These are phyloP conservation scores for Rhodeus uyekii DNA, from an alignment of 2,797 vertebrate species.

Conservation along the genomic window DNA sequence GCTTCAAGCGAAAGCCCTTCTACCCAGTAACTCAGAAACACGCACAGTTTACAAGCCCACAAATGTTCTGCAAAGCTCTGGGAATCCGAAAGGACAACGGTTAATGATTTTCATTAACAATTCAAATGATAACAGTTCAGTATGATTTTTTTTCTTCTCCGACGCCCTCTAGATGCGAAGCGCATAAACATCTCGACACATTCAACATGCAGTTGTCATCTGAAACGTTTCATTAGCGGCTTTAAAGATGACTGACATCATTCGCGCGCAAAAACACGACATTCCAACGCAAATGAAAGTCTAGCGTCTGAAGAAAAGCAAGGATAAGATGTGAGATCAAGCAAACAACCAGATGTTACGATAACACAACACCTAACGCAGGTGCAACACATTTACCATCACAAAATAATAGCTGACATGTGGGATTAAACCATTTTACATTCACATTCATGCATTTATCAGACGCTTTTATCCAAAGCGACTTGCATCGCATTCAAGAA, in stretches of 20 bases:
- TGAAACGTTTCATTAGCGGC: not conserved
- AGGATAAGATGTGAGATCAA: not conserved
- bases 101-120: not conserved
- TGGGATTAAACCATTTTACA: not conserved
- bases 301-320: not conserved
- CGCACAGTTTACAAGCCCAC: slow-evolving; percentile 45
- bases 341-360: not conserved
- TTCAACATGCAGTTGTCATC: slow-evolving; percentile 1
- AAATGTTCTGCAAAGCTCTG: not conserved
- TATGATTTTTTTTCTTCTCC: not conserved
- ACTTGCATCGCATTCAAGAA: too few species aligned
- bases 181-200: not conserved
- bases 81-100: not conserved
- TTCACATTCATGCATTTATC: too few species aligned
- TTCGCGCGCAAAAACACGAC: slow-evolving; percentile 23
- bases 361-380: not conserved
- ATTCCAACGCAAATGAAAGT: not conserved
- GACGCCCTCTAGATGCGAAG: not conserved
- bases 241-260: not conserved
- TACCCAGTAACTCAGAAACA: slow-evolving; percentile 63
- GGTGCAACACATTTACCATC: not conserved
- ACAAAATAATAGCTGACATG: not conserved
- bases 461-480: too few species aligned
- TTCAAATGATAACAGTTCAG: not conserved
- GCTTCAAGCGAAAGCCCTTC: too few species aligned